Evolutionary conservation across 2,888 invertebrate genomes (phyloP).

Genomic region (Spialia ferax): DNA sequence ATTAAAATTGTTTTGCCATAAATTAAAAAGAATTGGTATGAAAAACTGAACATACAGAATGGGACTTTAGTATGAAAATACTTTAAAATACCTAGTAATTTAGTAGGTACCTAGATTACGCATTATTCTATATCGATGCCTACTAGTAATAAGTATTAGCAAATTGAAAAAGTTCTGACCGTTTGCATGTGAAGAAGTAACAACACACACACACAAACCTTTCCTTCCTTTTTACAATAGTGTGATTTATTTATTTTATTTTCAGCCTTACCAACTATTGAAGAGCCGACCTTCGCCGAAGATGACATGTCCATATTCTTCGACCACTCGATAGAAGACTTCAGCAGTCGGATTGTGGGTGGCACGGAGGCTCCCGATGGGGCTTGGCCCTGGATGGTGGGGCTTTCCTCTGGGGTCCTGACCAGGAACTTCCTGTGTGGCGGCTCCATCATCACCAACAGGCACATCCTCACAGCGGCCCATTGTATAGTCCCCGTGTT

Average conservation of each 20-base stretch:
- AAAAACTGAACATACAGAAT: too few relatives aligned
- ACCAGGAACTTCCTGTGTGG: slow-evolving; percentile 74
- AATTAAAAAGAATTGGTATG: too few relatives aligned
- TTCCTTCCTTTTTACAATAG: too few relatives aligned
- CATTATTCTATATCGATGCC: too few relatives aligned
- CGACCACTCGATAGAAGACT: slow-evolving; percentile 5
- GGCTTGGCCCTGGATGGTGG: slow-evolving; percentile 24
- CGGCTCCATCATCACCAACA: slow-evolving; percentile 74
- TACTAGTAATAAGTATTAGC: too few relatives aligned
- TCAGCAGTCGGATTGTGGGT: slow-evolving; percentile 49
- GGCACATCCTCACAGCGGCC: slow-evolving; percentile 82
- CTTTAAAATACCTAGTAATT: too few relatives aligned
- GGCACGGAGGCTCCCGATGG: slow-evolving; percentile 48
- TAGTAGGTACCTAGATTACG: too few relatives aligned
- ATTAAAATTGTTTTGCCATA: too few relatives aligned
- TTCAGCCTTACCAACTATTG: background rate
- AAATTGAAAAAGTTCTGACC: too few relatives aligned
- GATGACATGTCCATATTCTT: slow-evolving; percentile 37
- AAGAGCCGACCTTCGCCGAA: background rate
- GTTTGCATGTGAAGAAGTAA: too few relatives aligned
- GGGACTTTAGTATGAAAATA: too few relatives aligned
- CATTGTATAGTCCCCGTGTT: slow-evolving; percentile 72
- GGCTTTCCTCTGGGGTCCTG: slow-evolving; percentile 2
- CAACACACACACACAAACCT: too few relatives aligned
- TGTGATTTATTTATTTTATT: background rate